Conservation (phyloP, 1,140 invertebrate species). For the Zaprionus africanus region DNA sequence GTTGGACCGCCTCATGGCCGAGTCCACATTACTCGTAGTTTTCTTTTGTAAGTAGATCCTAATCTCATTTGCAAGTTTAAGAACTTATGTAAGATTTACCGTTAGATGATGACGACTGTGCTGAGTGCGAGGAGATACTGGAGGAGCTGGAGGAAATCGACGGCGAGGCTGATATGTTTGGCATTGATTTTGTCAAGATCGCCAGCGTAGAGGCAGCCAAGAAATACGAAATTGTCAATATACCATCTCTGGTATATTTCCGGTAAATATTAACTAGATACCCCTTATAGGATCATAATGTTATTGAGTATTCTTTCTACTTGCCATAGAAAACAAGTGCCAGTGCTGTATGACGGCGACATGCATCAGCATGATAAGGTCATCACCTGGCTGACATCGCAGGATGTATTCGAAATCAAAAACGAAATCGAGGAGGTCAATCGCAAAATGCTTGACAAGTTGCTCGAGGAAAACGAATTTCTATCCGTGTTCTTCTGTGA, state of each 20-base stretch:
- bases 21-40: constrained; percentile 95
- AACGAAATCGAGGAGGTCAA: constrained; percentile 99
- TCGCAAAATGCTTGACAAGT: constrained; percentile 96
- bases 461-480: constrained; percentile 97
- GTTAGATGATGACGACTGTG: constrained; percentile 95
- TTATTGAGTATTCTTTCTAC: not conserved
- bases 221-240: constrained; percentile 92
- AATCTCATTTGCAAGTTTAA: no score
- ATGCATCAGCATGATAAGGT: constrained; percentile 94
- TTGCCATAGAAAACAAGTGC: constrained; percentile 89
- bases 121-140: constrained; percentile 94
- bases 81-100: not conserved
- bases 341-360: constrained; percentile 96
- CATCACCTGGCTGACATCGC: constrained; percentile 95
- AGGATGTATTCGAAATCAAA: constrained; percentile 97
- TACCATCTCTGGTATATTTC: constrained; percentile 95
- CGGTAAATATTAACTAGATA: constrained; percentile 75
- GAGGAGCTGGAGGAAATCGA: constrained; percentile 96
- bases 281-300: no score
- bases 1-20: constrained; percentile 93
- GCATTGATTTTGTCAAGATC: constrained; percentile 98
- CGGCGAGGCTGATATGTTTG: constrained; percentile 95
- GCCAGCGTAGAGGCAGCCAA: constrained; percentile 92
- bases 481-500: constrained; percentile 98
- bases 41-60: constrained; percentile 93